Conservation (phyloP, 1,140 invertebrate species). For the Armadillidium nasatum region DNA sequence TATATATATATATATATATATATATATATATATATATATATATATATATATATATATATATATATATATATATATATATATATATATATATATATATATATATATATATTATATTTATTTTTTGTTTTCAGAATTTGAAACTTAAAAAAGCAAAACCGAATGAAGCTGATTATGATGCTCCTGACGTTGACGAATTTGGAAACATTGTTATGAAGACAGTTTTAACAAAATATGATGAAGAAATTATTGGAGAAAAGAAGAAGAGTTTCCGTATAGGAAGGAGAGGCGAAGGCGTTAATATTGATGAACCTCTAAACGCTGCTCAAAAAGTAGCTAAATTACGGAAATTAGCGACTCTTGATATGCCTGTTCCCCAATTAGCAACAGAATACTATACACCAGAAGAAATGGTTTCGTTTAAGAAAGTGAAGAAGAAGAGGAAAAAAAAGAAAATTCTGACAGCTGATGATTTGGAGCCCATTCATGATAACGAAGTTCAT, state of each 20-base stretch:
- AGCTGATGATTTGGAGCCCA: slow-evolving; percentile 57
- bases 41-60: no score
- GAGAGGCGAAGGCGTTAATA: slow-evolving; percentile 29
- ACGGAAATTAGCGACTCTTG: slow-evolving; percentile 54
- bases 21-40: no score
- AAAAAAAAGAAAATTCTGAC: slow-evolving; percentile 54
- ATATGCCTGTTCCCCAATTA: slow-evolving; percentile 61
- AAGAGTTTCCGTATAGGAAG: slow-evolving; percentile 63
- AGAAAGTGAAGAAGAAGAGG: slow-evolving; percentile 89
- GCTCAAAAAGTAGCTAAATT: slow-evolving; percentile 49
- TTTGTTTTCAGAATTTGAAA: slow-evolving; percentile 36
- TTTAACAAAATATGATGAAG: slow-evolving; percentile 92
- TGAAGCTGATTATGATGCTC: slow-evolving; percentile 81
- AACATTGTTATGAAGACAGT: slow-evolving; percentile 64
- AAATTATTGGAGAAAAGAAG: slow-evolving; percentile 74
- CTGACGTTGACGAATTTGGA: slow-evolving; percentile 74
- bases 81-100: no score
- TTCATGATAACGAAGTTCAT: slow-evolving; percentile 47
- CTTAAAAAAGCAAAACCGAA: slow-evolving; percentile 47
- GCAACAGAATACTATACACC: slow-evolving; percentile 86
- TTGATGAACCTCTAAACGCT: slow-evolving; percentile 49
- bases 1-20: no score
- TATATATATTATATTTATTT: no score
- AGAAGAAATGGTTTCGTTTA: slow-evolving; percentile 79
- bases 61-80: no score